A percentile compares a stretch with the other conserved stretches of the same genome.
Evolutionary conservation across 2,113 vertebrate genomes (phyloP).

Genomic region (Poeciliopsis prolifica): DNA sequence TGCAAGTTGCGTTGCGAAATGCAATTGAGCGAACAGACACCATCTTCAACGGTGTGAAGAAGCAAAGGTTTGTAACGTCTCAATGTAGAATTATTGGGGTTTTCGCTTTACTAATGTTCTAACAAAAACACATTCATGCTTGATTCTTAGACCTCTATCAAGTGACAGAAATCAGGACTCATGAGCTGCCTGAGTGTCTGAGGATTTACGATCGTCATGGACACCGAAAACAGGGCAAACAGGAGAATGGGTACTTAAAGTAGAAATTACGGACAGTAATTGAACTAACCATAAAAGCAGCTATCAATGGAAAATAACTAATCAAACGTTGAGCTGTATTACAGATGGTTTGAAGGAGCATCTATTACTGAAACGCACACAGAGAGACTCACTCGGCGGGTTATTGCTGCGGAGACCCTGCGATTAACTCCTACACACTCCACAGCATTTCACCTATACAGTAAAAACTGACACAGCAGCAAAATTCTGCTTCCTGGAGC

Average conservation of each 20-base stretch:
- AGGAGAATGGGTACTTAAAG: neutral
- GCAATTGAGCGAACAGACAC: too few species aligned
- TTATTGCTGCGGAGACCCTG: conserved; percentile 39
- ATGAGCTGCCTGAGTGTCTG: conserved; percentile 1
- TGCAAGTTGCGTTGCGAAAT: too few species aligned
- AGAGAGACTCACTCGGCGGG: conserved; percentile 33
- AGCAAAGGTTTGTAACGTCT: neutral
- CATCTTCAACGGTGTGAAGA: too few species aligned
- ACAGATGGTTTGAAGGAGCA: conserved; percentile 7
- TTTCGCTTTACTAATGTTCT: conserved; percentile 3
- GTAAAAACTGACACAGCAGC: conserved; percentile 43
- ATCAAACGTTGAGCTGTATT: conserved; percentile 11
- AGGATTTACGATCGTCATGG: neutral
- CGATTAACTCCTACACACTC: conserved; percentile 41
- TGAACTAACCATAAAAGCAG: neutral
- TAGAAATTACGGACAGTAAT: neutral
- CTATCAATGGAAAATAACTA: neutral
- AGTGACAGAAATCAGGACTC: conserved; percentile 36
- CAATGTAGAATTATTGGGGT: conserved; percentile 2
- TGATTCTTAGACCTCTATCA: conserved; percentile 19
- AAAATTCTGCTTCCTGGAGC: conserved; percentile 41
- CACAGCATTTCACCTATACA: conserved; percentile 15
- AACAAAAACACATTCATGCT: conserved; percentile 5
- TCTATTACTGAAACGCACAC: conserved; percentile 1
- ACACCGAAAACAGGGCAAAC: neutral